phyloP scores from a whole-genome alignment of 2,113 vertebrate genomes.

The Rafetus swinhoei region DNA sequence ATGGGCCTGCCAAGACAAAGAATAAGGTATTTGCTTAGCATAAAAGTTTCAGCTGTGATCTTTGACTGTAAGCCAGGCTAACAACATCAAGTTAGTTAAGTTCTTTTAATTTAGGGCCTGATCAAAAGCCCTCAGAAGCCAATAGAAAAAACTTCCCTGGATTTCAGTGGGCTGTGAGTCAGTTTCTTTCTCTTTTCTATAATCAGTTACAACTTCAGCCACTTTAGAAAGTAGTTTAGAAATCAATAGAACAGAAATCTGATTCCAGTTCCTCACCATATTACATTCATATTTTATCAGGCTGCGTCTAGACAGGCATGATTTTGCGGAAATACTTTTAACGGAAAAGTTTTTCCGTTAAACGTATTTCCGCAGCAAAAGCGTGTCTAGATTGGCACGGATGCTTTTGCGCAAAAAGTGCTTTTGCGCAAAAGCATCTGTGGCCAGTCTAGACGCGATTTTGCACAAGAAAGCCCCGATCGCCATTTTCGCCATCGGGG shows the following conservation, averaged over 20 bases:
- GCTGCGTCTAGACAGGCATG: too few species aligned
- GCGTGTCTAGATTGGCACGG: too few species aligned
- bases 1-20: too few species aligned
- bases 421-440: too few species aligned
- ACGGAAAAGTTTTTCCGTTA: too few species aligned
- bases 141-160: not conserved
- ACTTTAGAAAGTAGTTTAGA: not conserved
- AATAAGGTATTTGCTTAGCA: too few species aligned
- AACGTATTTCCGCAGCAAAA: too few species aligned
- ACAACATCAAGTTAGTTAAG: not conserved
- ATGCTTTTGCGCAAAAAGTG: too few species aligned
- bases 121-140: not conserved
- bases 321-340: too few species aligned
- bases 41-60: not conserved
- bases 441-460: too few species aligned
- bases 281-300: not conserved
- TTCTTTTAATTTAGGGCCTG: not conserved
- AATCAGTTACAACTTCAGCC: not conserved
- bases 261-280: not conserved
- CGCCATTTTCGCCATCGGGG: too few species aligned
- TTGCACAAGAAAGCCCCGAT: too few species aligned
- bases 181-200: not conserved
- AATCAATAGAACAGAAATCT: not conserved
- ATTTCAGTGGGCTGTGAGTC: not conserved
- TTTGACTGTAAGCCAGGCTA: not conserved